These are phyloP conservation scores for Enteromius afrohamiltoni DNA, from an alignment of 2,797 vertebrate genomes.

Conservation along the genomic window DNA sequence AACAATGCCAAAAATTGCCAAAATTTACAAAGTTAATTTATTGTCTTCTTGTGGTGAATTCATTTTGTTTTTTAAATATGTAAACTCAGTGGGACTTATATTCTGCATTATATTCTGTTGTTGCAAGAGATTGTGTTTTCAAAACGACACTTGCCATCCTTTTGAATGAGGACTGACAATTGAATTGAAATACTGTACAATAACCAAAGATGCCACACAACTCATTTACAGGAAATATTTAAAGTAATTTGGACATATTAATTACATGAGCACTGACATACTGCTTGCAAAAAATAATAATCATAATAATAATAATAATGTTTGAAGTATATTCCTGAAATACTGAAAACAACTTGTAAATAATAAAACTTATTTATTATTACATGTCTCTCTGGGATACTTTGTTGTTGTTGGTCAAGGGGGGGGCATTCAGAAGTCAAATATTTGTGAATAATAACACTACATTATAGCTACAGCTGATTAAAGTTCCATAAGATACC, in stretches of 20 bases:
- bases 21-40: neutral
- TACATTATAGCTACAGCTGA: neutral
- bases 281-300: neutral
- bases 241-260: neutral
- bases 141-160: neutral
- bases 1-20: neutral
- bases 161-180: neutral
- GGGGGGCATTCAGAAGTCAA: neutral
- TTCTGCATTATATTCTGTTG: neutral
- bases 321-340: neutral
- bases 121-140: neutral
- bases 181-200: neutral
- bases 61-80: neutral
- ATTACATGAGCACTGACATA: neutral
- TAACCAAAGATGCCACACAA: neutral
- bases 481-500: too few relatives aligned
- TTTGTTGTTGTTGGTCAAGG: neutral
- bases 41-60: neutral
- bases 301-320: too few relatives aligned
- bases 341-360: neutral
- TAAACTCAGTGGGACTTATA: neutral
- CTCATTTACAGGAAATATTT: neutral
- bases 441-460: neutral
- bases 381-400: neutral
- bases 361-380: neutral